phyloP scores from a whole-genome alignment of 2,888 invertebrate genomes.

The Drosophila paramelanica region DNA sequence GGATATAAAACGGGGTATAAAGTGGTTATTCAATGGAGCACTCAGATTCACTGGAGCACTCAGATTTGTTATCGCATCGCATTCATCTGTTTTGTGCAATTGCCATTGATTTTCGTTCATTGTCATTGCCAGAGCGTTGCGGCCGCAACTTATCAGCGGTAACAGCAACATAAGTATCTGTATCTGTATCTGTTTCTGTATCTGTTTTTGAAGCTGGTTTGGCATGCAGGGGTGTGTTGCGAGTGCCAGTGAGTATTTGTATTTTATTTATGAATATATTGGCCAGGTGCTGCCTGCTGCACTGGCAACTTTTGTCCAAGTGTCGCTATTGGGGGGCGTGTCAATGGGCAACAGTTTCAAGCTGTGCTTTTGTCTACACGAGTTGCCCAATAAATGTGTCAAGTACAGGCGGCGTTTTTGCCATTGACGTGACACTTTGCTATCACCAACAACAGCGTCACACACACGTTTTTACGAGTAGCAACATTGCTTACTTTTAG shows the following conservation, averaged over 20 bases:
- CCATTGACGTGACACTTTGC: slow-evolving; percentile 73
- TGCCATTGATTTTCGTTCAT: slow-evolving; percentile 18
- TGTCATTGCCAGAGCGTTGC: slow-evolving; percentile 2
- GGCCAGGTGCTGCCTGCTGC: slow-evolving; percentile 33
- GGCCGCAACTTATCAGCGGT: slow-evolving; percentile 31
- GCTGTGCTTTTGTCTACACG: slow-evolving; percentile 71
- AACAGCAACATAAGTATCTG: slow-evolving; percentile 11
- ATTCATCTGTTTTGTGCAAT: slow-evolving; percentile 30
- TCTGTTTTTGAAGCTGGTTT: background rate
- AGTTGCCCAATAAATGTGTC: slow-evolving; percentile 78
- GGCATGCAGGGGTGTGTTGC: slow-evolving; percentile 1
- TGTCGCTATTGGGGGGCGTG: slow-evolving; percentile 41
- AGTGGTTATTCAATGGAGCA: background rate
- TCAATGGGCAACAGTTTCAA: slow-evolving; percentile 62
- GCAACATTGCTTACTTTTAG: slow-evolving; percentile 41
- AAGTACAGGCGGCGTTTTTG: slow-evolving; percentile 74
- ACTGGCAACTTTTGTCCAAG: slow-evolving; percentile 43
- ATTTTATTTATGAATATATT: slow-evolving; percentile 40
- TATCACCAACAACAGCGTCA: slow-evolving; percentile 20
- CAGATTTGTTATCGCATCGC: background rate
- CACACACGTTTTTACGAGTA: slow-evolving; percentile 14
- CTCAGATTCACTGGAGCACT: background rate
- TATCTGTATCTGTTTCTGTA: background rate
- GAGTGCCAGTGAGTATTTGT: slow-evolving; percentile 19
- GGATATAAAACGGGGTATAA: background rate